Conservation (phyloP, 2,113 vertebrate genomes). For the Antennarius striatus region DNA sequence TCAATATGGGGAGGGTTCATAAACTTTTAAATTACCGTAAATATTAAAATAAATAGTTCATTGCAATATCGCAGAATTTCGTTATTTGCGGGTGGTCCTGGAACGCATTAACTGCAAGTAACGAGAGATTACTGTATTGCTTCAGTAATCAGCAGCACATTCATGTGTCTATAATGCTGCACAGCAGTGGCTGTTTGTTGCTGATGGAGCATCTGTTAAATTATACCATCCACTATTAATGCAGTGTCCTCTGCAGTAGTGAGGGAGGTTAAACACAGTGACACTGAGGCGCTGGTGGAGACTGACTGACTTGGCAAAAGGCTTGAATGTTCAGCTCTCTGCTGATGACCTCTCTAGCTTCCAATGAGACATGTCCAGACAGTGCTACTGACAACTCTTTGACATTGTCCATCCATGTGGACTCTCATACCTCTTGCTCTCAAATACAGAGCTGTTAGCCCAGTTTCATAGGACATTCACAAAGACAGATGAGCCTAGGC, state of each 20-base stretch:
- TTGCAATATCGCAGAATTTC: too few relatives aligned
- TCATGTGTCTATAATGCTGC: neutral
- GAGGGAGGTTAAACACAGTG: slow-evolving; percentile 7
- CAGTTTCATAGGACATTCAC: neutral
- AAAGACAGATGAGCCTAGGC: neutral
- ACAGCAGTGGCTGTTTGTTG: neutral
- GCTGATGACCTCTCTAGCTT: slow-evolving; percentile 36
- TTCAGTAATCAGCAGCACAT: neutral
- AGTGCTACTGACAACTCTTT: slow-evolving; percentile 12
- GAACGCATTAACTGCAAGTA: too few relatives aligned
- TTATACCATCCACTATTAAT: slow-evolving; percentile 14
- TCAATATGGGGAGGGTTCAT: too few relatives aligned
- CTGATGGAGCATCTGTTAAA: slow-evolving; percentile 12
- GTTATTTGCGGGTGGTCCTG: too few relatives aligned
- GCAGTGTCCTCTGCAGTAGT: slow-evolving; percentile 26
- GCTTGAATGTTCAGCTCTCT: neutral
- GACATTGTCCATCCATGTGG: slow-evolving; percentile 10
- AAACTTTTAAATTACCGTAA: too few relatives aligned
- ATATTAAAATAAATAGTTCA: too few relatives aligned
- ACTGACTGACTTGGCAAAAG: slow-evolving; percentile 18
- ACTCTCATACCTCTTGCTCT: neutral
- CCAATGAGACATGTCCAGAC: slow-evolving; percentile 2
- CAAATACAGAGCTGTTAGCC: neutral
- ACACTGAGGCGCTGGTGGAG: slow-evolving; percentile 12
- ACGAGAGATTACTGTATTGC: neutral